Evolutionary conservation across 1,140 invertebrate species (phyloP), one percentile per base, ranked within the genome.

Genomic region (Tetraneura akinire): DNA sequence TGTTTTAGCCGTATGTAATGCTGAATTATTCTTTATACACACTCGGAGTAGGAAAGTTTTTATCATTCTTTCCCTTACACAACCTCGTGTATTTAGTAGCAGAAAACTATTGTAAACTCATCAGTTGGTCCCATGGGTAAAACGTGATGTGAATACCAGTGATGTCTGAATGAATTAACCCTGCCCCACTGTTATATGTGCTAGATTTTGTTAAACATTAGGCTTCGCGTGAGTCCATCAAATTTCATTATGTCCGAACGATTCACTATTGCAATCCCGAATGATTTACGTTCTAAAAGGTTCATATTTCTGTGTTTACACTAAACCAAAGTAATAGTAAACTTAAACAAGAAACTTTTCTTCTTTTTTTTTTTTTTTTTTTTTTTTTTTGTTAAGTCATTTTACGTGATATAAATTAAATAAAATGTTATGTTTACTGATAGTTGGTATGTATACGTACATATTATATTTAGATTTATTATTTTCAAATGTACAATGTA

Each of bases 91-190:
- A 62, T 70, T 78, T 62, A 47, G 53, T 62, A 23, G 53, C 55
- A 78, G 74, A 29, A 78, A 78, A 78, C 74, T 78, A 55, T 78
- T 78, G 74, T 78, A 78, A 78, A 78, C 74, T 78, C 74, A 78
- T 78, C 74, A 78, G 51, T 47, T 62, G 47, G 55, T 78, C 74
- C 74, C 74, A 6, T 37, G 74, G 37, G 74, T 10, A 62, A 71
- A 78, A 78, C 74, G 74, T 78, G 74, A 78, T 29, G 55, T 45
- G 74, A 78, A 78, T 78, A 78, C 55, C 13, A 29, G 74, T 29
- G 53, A 78, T 14, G 53, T 60, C 55, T 62, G 23, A 37, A 78
- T n/a, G 55, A 78, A 78, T 62, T 78, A 78, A 78, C 74, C 42
- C 13, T 55, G 57, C 53, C 49, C 70, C 14, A 73, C 51, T 14